Evolutionary conservation across 2,797 vertebrate genomes (phyloP).

Genomic region (Pantherophis vulpinus): DNA sequence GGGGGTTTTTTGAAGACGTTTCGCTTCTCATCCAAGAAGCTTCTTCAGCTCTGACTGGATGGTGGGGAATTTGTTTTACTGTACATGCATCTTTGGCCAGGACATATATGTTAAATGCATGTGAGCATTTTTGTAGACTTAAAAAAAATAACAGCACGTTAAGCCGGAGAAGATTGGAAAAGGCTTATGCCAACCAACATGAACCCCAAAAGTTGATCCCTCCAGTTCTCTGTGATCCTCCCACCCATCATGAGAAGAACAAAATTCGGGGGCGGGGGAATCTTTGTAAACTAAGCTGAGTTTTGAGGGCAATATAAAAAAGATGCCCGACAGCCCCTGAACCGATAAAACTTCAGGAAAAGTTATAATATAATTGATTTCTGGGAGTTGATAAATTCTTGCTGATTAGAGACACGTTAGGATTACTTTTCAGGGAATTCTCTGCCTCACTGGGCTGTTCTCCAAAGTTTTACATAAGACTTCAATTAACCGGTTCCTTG

Average conservation of each 20-base stretch:
- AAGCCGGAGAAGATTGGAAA: neutral
- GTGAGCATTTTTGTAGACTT: neutral
- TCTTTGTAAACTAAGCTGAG: neutral
- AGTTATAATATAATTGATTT: neutral
- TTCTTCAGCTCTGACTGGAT: too few species aligned
- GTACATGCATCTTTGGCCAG: neutral
- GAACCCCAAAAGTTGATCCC: too few species aligned
- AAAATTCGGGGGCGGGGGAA: neutral
- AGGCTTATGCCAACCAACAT: too few species aligned
- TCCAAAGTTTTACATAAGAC: neutral
- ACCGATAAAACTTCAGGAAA: neutral
- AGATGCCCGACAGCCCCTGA: too few species aligned
- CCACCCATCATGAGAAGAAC: neutral
- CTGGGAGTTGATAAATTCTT: neutral
- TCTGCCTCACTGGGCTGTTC: neutral
- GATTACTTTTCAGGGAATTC: neutral
- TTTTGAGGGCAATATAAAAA: neutral
- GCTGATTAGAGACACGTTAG: neutral
- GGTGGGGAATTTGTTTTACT: neutral
- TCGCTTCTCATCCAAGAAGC: too few species aligned
- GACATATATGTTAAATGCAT: neutral
- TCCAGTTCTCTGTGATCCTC: neutral
- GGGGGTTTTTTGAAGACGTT: too few species aligned
- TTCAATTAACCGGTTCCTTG: neutral
- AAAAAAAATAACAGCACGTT: neutral